Evolutionary conservation across 2,888 invertebrate species (phyloP).

Genomic region (Acheta domesticus): DNA sequence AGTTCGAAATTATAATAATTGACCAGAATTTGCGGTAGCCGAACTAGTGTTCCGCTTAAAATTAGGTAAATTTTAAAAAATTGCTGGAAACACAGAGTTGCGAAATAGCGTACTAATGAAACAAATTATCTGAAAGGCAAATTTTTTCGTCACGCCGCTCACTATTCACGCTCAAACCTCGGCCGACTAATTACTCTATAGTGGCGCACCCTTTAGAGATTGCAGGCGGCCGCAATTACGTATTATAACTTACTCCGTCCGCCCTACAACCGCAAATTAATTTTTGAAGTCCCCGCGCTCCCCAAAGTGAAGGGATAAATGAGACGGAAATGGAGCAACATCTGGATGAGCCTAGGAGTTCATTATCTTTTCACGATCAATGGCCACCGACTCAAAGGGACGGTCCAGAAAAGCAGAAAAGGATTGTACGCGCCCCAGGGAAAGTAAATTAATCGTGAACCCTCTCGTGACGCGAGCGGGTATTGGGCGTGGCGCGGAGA

Average conservation of each 20-base stretch:
- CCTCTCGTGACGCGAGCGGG: neutral
- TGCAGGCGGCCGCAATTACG: neutral
- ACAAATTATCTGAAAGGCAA: no score
- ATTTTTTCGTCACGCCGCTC: no score
- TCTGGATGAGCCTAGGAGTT: neutral
- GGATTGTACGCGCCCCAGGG: neutral
- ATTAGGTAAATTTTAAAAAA: no score
- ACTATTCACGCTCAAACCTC: no score
- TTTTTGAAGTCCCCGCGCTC: neutral
- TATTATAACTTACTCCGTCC: neutral
- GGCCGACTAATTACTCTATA: no score
- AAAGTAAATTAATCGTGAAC: constrained; percentile 10
- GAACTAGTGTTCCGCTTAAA: no score
- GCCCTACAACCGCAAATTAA: neutral
- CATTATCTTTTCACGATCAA: constrained; percentile 18
- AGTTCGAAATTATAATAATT: no score
- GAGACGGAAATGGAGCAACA: neutral
- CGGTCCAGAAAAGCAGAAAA: constrained; percentile 5
- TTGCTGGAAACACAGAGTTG: no score
- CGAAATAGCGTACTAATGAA: no score
- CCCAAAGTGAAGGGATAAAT: neutral
- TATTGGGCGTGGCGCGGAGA: no score
- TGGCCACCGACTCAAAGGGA: neutral
- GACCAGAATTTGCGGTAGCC: no score
- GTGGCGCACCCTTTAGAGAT: no score